Conservation (phyloP, 2,888 invertebrate species). For the Zaprionus obscuricornis region DNA sequence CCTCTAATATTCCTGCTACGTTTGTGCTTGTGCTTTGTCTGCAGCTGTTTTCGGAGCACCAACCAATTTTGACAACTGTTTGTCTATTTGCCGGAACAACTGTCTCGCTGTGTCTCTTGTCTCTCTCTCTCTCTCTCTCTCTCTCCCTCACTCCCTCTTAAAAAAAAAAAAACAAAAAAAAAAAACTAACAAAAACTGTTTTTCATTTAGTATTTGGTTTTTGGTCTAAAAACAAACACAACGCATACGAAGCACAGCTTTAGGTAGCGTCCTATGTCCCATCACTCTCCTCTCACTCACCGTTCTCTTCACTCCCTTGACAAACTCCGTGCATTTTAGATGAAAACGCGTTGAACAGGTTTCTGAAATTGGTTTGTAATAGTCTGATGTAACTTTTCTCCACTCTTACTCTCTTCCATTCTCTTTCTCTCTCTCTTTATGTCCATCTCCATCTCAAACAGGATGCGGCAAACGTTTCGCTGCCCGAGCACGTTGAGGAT, state of each 20-base stretch:
- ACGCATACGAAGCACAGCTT: slow-evolving; percentile 21
- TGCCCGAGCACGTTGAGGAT: slow-evolving; percentile 91
- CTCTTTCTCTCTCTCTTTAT: slow-evolving; percentile 1
- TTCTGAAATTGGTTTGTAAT: slow-evolving; percentile 62
- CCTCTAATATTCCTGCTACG: slow-evolving; percentile 23
- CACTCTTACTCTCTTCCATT: slow-evolving; percentile 9
- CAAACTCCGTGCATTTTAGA: slow-evolving; percentile 50
- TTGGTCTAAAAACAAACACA: slow-evolving; percentile 46
- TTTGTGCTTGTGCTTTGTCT: slow-evolving; percentile 37
- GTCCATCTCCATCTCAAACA: too few species aligned
- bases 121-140: too few species aligned
- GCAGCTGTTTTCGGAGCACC: slow-evolving; percentile 58
- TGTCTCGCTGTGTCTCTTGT: too few species aligned
- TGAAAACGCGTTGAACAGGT: slow-evolving; percentile 56
- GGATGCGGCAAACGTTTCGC: slow-evolving; percentile 85
- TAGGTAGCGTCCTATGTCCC: too few species aligned
- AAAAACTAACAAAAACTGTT: slow-evolving; percentile 10
- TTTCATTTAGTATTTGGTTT: slow-evolving; percentile 44
- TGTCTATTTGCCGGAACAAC: slow-evolving; percentile 65
- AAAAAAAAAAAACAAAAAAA: slow-evolving; percentile 16
- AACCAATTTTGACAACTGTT: slow-evolving; percentile 77
- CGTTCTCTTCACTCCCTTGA: slow-evolving; percentile 1
- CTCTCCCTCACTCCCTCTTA: neutral
- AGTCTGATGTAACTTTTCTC: slow-evolving; percentile 29
- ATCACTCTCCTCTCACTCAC: neutral